Conservation (phyloP, 2,113 vertebrate species). For the Dissostichus mawsoni region DNA sequence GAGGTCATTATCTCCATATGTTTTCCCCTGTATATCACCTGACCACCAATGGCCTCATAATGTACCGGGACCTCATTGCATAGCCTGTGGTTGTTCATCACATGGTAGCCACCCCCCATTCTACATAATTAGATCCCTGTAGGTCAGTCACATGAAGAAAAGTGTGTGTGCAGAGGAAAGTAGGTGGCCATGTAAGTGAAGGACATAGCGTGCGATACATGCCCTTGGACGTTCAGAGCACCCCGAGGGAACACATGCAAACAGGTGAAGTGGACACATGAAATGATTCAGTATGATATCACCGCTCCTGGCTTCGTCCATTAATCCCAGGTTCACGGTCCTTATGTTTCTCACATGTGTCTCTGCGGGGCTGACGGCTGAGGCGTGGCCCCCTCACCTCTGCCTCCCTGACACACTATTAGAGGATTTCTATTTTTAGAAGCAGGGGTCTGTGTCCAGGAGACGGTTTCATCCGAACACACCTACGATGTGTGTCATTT, state of each 20-base stretch:
- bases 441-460: conserved; percentile 31
- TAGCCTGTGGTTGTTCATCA: conserved; percentile 39
- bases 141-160: conserved; percentile 52
- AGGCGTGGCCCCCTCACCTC: conserved; percentile 53
- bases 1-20: conserved; percentile 38
- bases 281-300: conserved; percentile 41
- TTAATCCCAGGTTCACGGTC: conserved; percentile 4
- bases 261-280: conserved; percentile 30
- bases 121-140: conserved; percentile 55
- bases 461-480: conserved; percentile 45
- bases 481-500: conserved; percentile 17
- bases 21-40: conserved; percentile 33
- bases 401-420: conserved; percentile 52
- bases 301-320: neutral
- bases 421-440: conserved; percentile 70
- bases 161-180: conserved; percentile 10
- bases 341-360: conserved; percentile 24
- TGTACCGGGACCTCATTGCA: conserved; percentile 21
- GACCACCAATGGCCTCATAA: conserved; percentile 37
- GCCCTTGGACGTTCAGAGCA: conserved; percentile 50
- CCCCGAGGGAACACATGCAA: conserved; percentile 32
- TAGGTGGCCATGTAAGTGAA: conserved; percentile 51
- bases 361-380: conserved; percentile 10
- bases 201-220: conserved; percentile 36
- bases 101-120: conserved; percentile 36